Percentiles rank a stretch among this genome's conserved stretches.
These are phyloP conservation scores for Epinephelus awoara DNA, from an alignment of 2,797 vertebrate genomes.

Conservation along the genomic window DNA sequence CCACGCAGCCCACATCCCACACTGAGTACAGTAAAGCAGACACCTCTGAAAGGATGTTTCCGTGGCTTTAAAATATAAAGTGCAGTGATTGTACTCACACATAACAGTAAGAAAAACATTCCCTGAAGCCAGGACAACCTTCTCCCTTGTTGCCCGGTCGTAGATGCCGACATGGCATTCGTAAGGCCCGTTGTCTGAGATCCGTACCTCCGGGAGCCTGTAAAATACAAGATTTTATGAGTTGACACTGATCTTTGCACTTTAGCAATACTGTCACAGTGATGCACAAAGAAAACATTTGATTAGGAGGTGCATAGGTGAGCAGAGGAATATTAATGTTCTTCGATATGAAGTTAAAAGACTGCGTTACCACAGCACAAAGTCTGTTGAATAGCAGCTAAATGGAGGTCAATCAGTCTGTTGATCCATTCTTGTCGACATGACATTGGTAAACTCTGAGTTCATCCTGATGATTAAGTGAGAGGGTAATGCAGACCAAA, in stretches of 20 bases:
- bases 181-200: conserved; percentile 97
- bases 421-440: no score
- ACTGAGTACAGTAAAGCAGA: not conserved
- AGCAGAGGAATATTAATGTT: not conserved
- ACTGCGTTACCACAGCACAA: no score
- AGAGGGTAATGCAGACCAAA: no score
- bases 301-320: not conserved
- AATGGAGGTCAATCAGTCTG: no score
- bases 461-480: no score
- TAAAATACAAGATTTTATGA: conserved; percentile 19
- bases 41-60: not conserved
- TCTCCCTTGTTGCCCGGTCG: conserved; percentile 94
- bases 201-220: conserved; percentile 96
- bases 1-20: conserved; percentile 17
- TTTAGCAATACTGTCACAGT: no score
- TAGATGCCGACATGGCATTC: conserved; percentile 99
- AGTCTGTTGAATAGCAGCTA: no score
- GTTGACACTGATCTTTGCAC: not conserved
- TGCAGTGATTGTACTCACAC: conserved; percentile 88
- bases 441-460: no score
- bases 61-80: conserved; percentile 5
- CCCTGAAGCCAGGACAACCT: conserved; percentile 96
- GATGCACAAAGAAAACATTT: no score
- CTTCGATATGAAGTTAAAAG: not conserved
- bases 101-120: conserved; percentile 97